phyloP scores from a whole-genome alignment of 2,113 vertebrate genomes.

The Accipiter cooperii region DNA sequence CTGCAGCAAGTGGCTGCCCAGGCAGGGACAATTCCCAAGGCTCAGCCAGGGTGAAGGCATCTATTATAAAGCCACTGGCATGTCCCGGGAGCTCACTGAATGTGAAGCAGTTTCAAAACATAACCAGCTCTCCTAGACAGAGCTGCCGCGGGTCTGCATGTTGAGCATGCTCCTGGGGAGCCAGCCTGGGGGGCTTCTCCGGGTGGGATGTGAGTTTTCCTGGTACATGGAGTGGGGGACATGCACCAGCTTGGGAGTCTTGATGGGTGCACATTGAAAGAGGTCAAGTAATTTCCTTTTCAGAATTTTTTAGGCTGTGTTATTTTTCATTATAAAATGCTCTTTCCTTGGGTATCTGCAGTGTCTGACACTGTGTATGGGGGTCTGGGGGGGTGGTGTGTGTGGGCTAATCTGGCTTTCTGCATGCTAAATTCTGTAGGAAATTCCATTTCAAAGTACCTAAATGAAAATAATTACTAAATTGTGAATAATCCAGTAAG shows the following conservation, averaged over 20 bases:
- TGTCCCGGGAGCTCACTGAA: rapidly evolving
- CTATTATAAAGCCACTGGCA: rapidly evolving
- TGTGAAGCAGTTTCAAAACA: neutral
- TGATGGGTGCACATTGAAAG: neutral
- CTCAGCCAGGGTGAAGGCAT: neutral
- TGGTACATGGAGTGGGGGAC: rapidly evolving
- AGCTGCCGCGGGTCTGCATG: rapidly evolving
- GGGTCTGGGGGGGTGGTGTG: too few relatives aligned
- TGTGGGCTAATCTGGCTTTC: neutral
- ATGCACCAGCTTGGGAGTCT: neutral
- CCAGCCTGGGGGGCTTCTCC: rapidly evolving
- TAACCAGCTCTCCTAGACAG: neutral
- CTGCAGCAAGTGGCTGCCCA: rapidly evolving
- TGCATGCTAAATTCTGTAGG: neutral
- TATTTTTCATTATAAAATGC: neutral
- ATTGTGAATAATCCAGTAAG: neutral
- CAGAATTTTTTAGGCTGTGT: neutral
- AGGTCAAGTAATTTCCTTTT: neutral
- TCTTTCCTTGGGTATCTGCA: neutral
- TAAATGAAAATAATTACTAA: neutral
- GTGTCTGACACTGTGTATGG: neutral
- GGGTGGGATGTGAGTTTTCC: rapidly evolving
- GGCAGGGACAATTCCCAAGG: rapidly evolving
- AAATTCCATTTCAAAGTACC: neutral
- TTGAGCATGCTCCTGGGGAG: neutral